Conservation (phyloP, 2,888 invertebrate species). For the Gryllus longicercus region DNA sequence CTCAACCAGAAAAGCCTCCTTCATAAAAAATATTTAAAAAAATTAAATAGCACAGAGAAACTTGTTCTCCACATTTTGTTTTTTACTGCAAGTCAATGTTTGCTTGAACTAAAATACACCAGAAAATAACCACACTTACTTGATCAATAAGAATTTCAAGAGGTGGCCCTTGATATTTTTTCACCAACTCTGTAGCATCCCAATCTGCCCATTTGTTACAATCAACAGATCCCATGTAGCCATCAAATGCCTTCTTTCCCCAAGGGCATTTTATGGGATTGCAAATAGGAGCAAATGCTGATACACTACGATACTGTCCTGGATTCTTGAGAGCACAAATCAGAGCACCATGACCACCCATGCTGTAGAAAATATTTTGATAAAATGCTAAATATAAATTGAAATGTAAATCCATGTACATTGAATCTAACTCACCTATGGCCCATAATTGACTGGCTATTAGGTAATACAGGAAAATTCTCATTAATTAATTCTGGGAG, state of each 20-base stretch:
- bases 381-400: not conserved
- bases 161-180: slow-evolving; percentile 77
- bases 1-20: too few species aligned
- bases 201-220: slow-evolving; percentile 66
- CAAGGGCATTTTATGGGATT: slow-evolving; percentile 82
- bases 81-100: not conserved
- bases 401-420: not conserved
- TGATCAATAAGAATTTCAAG: slow-evolving; percentile 86
- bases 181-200: slow-evolving; percentile 83
- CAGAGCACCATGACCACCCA: slow-evolving; percentile 98
- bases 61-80: too few species aligned
- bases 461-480: slow-evolving; percentile 64
- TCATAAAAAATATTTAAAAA: too few species aligned
- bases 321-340: slow-evolving; percentile 88
- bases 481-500: slow-evolving; percentile 68
- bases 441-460: slow-evolving; percentile 73
- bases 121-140: slow-evolving; percentile 50
- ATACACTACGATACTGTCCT: slow-evolving; percentile 79
- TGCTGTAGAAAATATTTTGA: slow-evolving; percentile 57
- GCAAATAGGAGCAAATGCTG: slow-evolving; percentile 92
- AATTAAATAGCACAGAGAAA: too few species aligned
- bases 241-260: slow-evolving; percentile 82
- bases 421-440: slow-evolving; percentile 59
- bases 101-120: slow-evolving; percentile 18
- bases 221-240: slow-evolving; percentile 71